Base-by-base conservation (phyloP, 1,140 invertebrate genomes). In the Trichogramma pretiosum region DNA sequence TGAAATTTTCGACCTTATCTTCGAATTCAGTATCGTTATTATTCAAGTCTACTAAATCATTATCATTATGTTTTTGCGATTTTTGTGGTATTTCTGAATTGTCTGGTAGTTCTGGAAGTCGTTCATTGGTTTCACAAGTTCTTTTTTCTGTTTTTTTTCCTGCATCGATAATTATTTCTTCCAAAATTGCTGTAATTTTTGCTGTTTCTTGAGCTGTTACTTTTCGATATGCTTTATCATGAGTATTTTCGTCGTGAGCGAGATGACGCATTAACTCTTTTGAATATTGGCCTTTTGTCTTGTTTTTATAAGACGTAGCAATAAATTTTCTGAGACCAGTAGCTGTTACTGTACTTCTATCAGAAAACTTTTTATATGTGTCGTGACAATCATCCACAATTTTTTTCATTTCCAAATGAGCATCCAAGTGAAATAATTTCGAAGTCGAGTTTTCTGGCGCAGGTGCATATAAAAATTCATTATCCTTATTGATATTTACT, bases 291-390 rank as follows among this genome's bases (percentile, higher is more conserved):
- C 37, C 37, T 13, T 38, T 13, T 11, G 21, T 38, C 24, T 38
- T 10, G n/a, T 22, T 38, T 14, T 38, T 38, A 23, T 38, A 38
- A 11, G 22, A 4, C 7, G 37, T 38, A 5, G 19, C 37, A 2
- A 38, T 38, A 22, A 38, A 38, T 38, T 24, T 38, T 38, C 37
- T 10, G 24, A 38, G 24, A 11, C 37, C 37, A 2, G 37, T 38
- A 22, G 37, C 37, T n/a, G 37, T 38, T 2, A 11, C 21, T 7
- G 13, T 23, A 13, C 19, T n/a, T 10, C n/a, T 11, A 22, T 38
- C n/a, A 8, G 22, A 19, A 23, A 38, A 38, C 24, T 38, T 38
- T 22, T 24, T 38, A 14, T 38, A 38, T 5, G 17, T 38, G n/a
- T 13, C 24, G 13, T 38, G 21, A 38, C 37, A 38, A 19, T 23